Evolutionary conservation across 2,888 invertebrate genomes (phyloP), one percentile per base, ranked within the genome.

Genomic region (Drosophila mimica): DNA sequence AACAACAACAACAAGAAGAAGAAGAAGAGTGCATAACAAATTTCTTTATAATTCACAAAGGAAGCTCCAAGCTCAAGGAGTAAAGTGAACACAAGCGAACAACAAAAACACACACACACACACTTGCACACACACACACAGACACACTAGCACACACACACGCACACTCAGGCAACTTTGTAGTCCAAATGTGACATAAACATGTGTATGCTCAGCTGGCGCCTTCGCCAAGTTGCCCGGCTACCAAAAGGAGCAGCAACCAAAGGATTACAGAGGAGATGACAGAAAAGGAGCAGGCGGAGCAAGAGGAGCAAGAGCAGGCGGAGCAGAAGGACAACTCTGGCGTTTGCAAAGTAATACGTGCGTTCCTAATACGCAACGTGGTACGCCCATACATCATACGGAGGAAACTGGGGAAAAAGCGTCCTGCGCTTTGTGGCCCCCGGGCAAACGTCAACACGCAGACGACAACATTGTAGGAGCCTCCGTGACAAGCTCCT

Each of bases 21-120:
- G 48, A 65, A 43, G 30, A 68, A 33, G 36, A 60, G 31, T 60
- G 61, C 64, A 62, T 57, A 74, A 76, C 84, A 88, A 88, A 85
- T 85, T 88, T 85, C 85, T 88, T 86, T 88, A 86, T 88, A 85
- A 85, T 88, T 87, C 80, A 86, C 89, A 85, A 85, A 85, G 85
- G 80, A 88, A 88, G 81, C 83, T 80, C 85, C 85, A 72, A 77
- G 76, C 87, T 71, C 74, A 78, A 80, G 87, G 65, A 79, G 76
- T 75, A 70, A 74, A 80, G 77, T 68, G 77, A 68, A 73, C 79
- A 68, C 65, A 81, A 33, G 69, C 51, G 49, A 56, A 51, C 28
- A 69, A 48, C 52, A n/a, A 25, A 49, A n/a, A 59, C 57, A 60
- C 66, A 65, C 60, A n/a, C 31, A 40, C 49, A 36, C 52, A 53